These are phyloP conservation scores for Scartelaos histophorus DNA, from an alignment of 2,113 vertebrate genomes.

Conservation along the genomic window DNA sequence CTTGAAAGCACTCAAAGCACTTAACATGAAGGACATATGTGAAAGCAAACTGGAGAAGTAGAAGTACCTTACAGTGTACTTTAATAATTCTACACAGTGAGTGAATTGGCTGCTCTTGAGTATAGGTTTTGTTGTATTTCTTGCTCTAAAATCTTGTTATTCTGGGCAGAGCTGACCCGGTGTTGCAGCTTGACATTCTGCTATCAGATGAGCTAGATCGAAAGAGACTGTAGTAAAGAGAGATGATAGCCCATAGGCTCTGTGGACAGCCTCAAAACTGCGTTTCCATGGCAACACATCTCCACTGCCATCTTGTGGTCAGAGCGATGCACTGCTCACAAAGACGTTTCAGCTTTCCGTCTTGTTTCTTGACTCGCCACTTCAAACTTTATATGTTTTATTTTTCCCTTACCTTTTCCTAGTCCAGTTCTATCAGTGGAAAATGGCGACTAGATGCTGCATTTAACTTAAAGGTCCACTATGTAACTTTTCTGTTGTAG, in stretches of 20 bases:
- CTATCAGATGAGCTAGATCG: conserved; percentile 14
- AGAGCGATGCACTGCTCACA: conserved; percentile 15
- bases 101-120: not conserved
- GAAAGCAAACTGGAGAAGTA: not conserved
- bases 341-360: not conserved
- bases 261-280: conserved; percentile 23
- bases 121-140: not conserved
- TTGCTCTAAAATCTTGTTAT: conserved; percentile 8
- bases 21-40: not conserved
- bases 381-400: not conserved
- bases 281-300: conserved; percentile 63
- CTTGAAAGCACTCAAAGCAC: too few relatives aligned
- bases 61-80: not conserved
- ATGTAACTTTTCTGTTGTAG: too few relatives aligned
- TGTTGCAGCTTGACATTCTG: conserved; percentile 22
- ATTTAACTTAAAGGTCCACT: not conserved
- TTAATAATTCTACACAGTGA: not conserved
- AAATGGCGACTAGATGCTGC: not conserved
- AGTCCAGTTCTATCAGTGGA: not conserved
- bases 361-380: not conserved
- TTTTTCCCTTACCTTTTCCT: not conserved
- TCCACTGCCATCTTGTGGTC: conserved; percentile 69
- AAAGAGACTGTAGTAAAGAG: conserved; percentile 26
- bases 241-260: conserved; percentile 11
- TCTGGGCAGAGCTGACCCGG: conserved; percentile 35